Percentiles rank a stretch among this genome's conserved stretches.
These are phyloP conservation scores for Parazoanthus swiftii DNA, from an alignment of 92 coral and sea anemone species.

Conservation along the genomic window DNA sequence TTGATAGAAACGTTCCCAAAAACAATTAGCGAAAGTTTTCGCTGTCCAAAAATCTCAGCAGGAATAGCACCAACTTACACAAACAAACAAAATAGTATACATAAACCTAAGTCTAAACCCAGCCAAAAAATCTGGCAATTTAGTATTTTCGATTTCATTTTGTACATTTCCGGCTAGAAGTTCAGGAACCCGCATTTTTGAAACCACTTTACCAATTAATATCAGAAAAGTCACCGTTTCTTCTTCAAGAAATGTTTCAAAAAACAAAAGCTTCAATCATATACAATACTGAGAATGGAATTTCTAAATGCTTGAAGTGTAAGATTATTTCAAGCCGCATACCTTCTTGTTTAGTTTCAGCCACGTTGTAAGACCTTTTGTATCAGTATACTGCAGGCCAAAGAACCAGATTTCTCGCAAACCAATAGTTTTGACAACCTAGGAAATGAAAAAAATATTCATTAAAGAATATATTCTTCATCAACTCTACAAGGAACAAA, in stretches of 20 bases:
- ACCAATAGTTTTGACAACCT: slow-evolving; percentile 96
- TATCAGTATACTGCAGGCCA: slow-evolving; percentile 79
- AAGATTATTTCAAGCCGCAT: background rate
- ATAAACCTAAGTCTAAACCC: background rate
- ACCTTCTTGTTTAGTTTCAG: slow-evolving; percentile 92
- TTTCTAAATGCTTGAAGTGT: slow-evolving; percentile 6
- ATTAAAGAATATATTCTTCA: slow-evolving; percentile 10
- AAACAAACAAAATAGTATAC: slow-evolving; percentile 3
- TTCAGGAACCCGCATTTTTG: background rate
- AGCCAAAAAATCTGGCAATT: background rate
- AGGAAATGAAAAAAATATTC: background rate
- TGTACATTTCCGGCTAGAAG: slow-evolving; percentile 5
- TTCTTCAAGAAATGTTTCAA: background rate
- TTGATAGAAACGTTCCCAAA: background rate
- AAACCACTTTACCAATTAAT: background rate
- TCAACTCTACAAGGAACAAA: background rate
- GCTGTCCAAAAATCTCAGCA: background rate
- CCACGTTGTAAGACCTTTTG: slow-evolving; percentile 81
- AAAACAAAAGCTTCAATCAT: background rate
- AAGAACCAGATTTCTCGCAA: slow-evolving; percentile 96
- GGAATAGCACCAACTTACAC: background rate
- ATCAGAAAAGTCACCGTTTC: background rate
- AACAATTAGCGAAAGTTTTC: background rate
- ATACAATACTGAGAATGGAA: slow-evolving; percentile 1
- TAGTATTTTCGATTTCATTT: background rate